Base-by-base conservation (phyloP, 2,888 invertebrate genomes). In the Troides aeacus region DNA sequence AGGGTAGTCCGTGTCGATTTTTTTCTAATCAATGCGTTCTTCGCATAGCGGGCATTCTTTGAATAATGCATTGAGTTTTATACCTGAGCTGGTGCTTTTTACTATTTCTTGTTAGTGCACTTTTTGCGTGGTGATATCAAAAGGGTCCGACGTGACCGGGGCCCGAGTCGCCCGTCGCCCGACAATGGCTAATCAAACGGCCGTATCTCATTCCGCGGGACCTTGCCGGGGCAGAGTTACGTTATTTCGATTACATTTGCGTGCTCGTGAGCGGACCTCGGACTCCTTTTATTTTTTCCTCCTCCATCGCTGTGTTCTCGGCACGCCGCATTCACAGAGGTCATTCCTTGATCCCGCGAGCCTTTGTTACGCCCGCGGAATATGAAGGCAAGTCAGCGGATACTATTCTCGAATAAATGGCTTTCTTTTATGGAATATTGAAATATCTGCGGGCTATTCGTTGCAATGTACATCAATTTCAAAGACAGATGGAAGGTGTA, bases 161-260 rank as follows among this genome's bases (percentile, higher is more conserved):
- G 84, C 86, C 83, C 86, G 85, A 77, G 85, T 78, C 74, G 81
- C 74, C 77, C 79, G 76, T 74, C 77, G 81, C 78, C 84, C 86
- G 85, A 91, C 92, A 90, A 90, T 89, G 85, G 89, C 83, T 90
- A 92, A 92, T 92, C 92, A 92, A 90, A 92, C 86, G 79, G 83
- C 85, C 86, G 87, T 90, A 91, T 92, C 91, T 92, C 87, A 89
- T 85, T 87, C 84, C 74, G 82, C 80, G 83, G 84, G 88, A 86
- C 88, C 86, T 87, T 87, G 79, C 76, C 71, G 67, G 73, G 73
- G 71, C 77, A 73, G 75, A 76, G 75, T 73, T 77, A 85, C 86
- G 88, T 86, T 92, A 92, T 92, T 92, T 90, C 92, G 91, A 90
- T 92, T 91, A 90, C 92, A 92, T 92, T 92, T 92, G 90, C 90